Evolutionary conservation across 2,797 vertebrate species (phyloP).

Genomic region (Saguinus oedipus): DNA sequence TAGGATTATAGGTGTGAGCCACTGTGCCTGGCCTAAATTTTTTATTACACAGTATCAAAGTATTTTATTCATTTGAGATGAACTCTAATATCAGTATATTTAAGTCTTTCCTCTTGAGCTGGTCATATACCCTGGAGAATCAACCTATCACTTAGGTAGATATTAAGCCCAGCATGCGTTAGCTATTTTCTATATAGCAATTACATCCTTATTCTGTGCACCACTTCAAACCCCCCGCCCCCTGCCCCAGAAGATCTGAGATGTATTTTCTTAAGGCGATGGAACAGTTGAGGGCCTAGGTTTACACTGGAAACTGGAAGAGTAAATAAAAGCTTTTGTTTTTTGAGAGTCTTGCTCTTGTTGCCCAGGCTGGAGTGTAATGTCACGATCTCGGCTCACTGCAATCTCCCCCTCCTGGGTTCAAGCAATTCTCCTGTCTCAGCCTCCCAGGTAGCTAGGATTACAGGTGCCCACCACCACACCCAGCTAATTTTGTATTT

Average conservation of each 20-base stretch:
- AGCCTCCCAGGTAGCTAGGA: too few species aligned
- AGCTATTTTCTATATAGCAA: neutral
- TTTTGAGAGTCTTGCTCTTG: too few species aligned
- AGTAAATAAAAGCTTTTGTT: too few species aligned
- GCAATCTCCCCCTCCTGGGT: too few species aligned
- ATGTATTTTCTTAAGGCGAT: neutral
- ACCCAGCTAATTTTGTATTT: too few species aligned
- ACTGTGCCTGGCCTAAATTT: neutral
- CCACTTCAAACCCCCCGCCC: neutral
- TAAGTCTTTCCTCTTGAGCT: conserved; percentile 1
- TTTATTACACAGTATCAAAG: neutral
- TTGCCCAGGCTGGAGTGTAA: too few species aligned
- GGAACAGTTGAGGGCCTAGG: neutral
- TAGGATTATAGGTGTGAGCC: too few species aligned
- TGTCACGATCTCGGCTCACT: too few species aligned
- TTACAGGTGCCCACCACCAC: too few species aligned
- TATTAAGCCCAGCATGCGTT: too few species aligned
- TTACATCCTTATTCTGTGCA: neutral
- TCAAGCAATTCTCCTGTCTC: too few species aligned
- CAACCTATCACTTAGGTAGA: too few species aligned
- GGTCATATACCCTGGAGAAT: neutral
- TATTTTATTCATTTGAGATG: neutral
- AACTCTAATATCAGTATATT: neutral
- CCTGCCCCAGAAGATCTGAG: neutral
- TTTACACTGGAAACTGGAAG: neutral